Conservation (phyloP, 2,888 invertebrate species). For the Sialis fuliginosa region DNA sequence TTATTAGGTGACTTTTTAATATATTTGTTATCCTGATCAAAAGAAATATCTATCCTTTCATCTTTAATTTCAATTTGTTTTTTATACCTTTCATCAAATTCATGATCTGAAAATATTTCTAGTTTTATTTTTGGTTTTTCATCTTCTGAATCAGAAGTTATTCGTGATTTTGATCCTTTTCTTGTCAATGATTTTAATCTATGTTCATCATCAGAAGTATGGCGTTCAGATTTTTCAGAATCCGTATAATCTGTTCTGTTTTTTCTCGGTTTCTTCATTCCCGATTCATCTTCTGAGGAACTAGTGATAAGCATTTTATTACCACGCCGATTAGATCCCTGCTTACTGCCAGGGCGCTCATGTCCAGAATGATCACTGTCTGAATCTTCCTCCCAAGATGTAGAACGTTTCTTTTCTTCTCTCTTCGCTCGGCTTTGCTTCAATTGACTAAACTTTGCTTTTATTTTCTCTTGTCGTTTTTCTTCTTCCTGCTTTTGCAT, state of each 20-base stretch:
- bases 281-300: conserved; percentile 21
- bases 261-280: conserved; percentile 17
- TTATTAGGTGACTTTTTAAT: conserved; percentile 12
- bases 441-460: conserved; percentile 75
- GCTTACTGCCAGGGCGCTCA: conserved; percentile 17
- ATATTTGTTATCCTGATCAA: conserved; percentile 16
- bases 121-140: conserved; percentile 41
- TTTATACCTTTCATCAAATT: conserved; percentile 23
- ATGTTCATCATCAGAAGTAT: conserved; percentile 28
- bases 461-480: conserved; percentile 67
- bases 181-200: conserved; percentile 35
- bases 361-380: conserved; percentile 46
- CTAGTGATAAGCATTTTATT: conserved; percentile 23
- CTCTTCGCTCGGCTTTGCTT: conserved; percentile 76
- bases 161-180: conserved; percentile 52
- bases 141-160: conserved; percentile 64
- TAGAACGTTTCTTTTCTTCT: conserved; percentile 76
- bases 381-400: conserved; percentile 77
- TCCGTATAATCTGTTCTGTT: conserved; percentile 27
- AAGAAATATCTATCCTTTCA: conserved; percentile 12
- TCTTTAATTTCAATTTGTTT: conserved; percentile 16
- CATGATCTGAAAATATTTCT: conserved; percentile 40
- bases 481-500: conserved; percentile 85
- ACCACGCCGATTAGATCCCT: conserved; percentile 16
- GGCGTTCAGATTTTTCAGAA: conserved; percentile 27